phyloP scores from a whole-genome alignment of 1,140 invertebrate genomes.

The Hycleus phaleratus region DNA sequence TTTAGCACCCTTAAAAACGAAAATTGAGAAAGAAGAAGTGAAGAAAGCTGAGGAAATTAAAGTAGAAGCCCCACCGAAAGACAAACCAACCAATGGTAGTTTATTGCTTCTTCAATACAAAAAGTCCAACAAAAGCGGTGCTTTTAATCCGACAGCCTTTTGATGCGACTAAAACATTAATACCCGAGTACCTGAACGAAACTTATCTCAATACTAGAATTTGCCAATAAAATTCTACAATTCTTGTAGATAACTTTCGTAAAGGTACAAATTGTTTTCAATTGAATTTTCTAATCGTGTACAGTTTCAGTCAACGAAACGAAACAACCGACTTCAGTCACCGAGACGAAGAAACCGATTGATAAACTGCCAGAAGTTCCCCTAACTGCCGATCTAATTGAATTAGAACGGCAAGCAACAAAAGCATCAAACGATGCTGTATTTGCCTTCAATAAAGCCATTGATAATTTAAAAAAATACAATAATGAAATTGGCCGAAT shows the following conservation, averaged over 20 bases:
- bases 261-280: not conserved
- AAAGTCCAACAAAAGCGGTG: too few species aligned
- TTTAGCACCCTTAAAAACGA: too few species aligned
- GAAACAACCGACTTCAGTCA: constrained; percentile 9
- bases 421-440: constrained; percentile 48
- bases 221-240: not conserved
- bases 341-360: constrained; percentile 24
- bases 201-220: not conserved
- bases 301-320: not conserved
- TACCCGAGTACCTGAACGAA: too few species aligned
- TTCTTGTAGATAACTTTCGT: not conserved
- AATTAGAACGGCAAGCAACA: constrained; percentile 50
- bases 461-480: constrained; percentile 48
- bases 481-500: constrained; percentile 53
- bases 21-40: not conserved
- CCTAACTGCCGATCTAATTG: constrained; percentile 42
- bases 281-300: not conserved
- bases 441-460: constrained; percentile 48
- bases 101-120: too few species aligned
- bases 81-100: too few species aligned
- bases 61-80: not conserved
- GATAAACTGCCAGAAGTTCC: constrained; percentile 23
- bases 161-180: too few species aligned
- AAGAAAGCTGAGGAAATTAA: not conserved
- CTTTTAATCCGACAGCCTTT: too few species aligned